A percentile compares a stretch with the other conserved stretches of the same genome.
These are phyloP conservation scores for Augochlora pura DNA, from an alignment of 1,140 invertebrate genomes.

Conservation along the genomic window DNA sequence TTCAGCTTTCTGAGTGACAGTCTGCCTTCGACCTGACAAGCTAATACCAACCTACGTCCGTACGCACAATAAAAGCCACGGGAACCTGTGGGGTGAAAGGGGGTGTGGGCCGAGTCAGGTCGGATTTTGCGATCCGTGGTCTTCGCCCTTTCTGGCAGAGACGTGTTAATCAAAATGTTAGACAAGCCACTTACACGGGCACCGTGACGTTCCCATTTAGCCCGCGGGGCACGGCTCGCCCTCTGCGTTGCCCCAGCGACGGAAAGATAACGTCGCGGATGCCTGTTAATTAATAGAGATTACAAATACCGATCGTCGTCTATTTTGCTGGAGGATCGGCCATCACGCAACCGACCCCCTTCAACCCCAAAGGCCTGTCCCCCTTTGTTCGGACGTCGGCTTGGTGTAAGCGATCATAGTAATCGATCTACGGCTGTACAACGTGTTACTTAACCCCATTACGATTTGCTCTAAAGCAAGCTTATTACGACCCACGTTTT, in stretches of 20 bases:
- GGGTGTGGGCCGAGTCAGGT: conserved; percentile 7
- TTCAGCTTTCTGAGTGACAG: conserved; percentile 62
- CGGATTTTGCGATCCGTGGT: conserved; percentile 72
- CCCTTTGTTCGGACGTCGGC: neutral
- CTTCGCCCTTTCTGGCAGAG: conserved; percentile 68
- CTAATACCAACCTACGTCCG: conserved; percentile 78
- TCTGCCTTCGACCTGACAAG: conserved; percentile 73
- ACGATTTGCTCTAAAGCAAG: too few species aligned
- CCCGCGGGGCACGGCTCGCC: conserved; percentile 50
- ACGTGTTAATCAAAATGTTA: conserved; percentile 82
- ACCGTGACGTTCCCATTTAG: conserved; percentile 80
- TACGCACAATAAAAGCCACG: conserved; percentile 46
- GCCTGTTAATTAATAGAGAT: conserved; percentile 65
- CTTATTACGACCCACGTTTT: too few species aligned
- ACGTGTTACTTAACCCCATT: neutral
- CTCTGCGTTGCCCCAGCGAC: conserved; percentile 40
- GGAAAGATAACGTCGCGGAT: conserved; percentile 50
- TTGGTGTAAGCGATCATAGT: neutral
- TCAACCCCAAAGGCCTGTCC: too few species aligned
- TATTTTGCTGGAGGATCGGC: neutral
- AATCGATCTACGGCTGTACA: conserved; percentile 23
- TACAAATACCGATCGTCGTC: conserved; percentile 42
- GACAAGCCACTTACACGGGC: conserved; percentile 80
- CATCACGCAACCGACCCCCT: neutral
- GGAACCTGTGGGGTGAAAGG: conserved; percentile 11